These are phyloP conservation scores for Bemisia tabaci DNA, from an alignment of 1,140 invertebrate species.

Conservation along the genomic window DNA sequence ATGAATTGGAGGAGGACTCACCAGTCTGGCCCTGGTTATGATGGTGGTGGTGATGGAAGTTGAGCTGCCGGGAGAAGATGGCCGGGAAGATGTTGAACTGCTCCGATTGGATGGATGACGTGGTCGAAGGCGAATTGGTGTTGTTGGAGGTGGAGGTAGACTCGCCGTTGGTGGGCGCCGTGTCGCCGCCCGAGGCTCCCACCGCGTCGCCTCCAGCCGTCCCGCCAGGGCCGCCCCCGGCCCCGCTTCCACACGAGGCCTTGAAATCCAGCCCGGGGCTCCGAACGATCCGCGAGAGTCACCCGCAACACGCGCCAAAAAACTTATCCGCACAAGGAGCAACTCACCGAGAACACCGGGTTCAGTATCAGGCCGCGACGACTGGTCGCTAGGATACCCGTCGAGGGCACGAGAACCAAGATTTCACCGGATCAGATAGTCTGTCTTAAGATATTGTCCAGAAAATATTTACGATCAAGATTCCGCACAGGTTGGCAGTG, in stretches of 20 bases:
- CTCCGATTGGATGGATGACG: conserved; percentile 36
- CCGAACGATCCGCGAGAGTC: too few species aligned
- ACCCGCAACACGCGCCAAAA: too few species aligned
- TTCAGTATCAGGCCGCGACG: too few species aligned
- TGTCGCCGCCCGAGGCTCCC: conserved; percentile 3
- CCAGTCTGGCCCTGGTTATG: conserved; percentile 9
- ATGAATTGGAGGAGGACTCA: too few species aligned
- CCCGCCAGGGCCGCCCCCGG: conserved; percentile 4
- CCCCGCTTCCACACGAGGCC: conserved; percentile 10
- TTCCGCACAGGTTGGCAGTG: too few species aligned
- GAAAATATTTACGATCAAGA: too few species aligned
- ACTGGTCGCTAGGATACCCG: too few species aligned
- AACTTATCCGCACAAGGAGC: too few species aligned
- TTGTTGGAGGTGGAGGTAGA: conserved; percentile 3
- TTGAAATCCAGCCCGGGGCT: conserved; percentile 17
- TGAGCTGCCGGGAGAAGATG: conserved; percentile 71
- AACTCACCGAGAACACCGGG: too few species aligned
- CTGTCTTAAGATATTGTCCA: too few species aligned
- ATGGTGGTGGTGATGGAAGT: conserved; percentile 38
- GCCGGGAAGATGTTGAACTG: conserved; percentile 83
- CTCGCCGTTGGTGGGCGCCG: not conserved
- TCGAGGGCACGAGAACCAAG: too few species aligned
- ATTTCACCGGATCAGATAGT: too few species aligned
- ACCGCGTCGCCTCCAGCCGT: not conserved
- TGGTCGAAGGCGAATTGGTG: conserved; percentile 7